Evolutionary conservation across 1,140 invertebrate species (phyloP).

Genomic region (Bicyclus anynana): DNA sequence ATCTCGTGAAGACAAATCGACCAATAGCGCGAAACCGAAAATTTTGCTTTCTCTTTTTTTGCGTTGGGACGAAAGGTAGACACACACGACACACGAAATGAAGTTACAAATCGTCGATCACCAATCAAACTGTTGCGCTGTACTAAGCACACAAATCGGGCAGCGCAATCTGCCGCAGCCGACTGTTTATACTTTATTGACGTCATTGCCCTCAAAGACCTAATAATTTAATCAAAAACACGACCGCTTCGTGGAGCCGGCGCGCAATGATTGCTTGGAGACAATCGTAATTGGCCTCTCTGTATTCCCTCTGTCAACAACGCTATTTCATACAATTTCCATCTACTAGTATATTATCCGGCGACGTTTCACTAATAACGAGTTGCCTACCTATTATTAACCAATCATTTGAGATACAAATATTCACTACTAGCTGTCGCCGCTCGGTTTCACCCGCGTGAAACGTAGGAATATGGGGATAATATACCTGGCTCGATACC

Average conservation of each 20-base stretch:
- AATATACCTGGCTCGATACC: too few relatives aligned
- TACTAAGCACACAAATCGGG: conserved; percentile 21
- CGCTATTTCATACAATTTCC: conserved; percentile 16
- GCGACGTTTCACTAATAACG: too few relatives aligned
- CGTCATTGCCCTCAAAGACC: conserved; percentile 24
- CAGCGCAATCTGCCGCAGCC: conserved; percentile 26
- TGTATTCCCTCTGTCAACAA: conserved; percentile 17
- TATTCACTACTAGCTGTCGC: too few relatives aligned
- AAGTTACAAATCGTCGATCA: conserved; percentile 5
- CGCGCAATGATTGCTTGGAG: conserved; percentile 29
- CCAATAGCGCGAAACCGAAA: too few relatives aligned
- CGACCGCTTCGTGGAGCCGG: conserved; percentile 13
- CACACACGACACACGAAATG: not conserved
- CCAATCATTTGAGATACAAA: not conserved
- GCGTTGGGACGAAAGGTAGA: not conserved
- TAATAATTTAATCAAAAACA: conserved; percentile 55
- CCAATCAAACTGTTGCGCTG: conserved; percentile 29
- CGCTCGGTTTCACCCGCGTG: too few relatives aligned
- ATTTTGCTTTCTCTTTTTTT: too few relatives aligned
- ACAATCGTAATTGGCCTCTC: conserved; percentile 21
- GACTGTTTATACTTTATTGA: conserved; percentile 40
- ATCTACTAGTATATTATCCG: too few relatives aligned
- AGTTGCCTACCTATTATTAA: too few relatives aligned
- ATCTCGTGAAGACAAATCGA: too few relatives aligned
- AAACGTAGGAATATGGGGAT: not conserved